phyloP scores from a whole-genome alignment of 2,888 invertebrate genomes.

The Leucophenga maculata region DNA sequence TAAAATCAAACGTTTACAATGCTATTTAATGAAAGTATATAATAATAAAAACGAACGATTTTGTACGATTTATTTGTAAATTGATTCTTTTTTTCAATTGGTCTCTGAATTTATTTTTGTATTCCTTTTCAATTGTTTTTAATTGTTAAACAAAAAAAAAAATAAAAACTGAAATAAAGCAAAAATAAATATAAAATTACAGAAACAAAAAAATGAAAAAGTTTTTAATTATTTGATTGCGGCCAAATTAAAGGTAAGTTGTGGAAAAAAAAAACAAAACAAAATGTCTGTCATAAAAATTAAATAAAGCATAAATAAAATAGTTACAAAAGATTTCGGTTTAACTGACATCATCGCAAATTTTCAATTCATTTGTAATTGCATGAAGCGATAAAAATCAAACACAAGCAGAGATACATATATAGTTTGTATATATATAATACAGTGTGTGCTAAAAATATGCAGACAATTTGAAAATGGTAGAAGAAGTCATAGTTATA shows the following conservation, averaged over 20 bases:
- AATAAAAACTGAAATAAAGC: conserved; percentile 42
- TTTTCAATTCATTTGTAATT: conserved; percentile 1
- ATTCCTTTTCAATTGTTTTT: background rate
- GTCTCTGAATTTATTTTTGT: background rate
- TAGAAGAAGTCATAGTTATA: too few relatives aligned
- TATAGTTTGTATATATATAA: conserved; percentile 34
- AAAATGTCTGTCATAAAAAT: conserved; percentile 20
- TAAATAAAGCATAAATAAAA: conserved; percentile 23
- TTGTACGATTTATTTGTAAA: background rate
- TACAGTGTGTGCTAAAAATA: background rate
- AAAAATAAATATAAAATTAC: conserved; percentile 18
- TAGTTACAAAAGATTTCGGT: conserved; percentile 21
- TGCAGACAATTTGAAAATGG: too few relatives aligned
- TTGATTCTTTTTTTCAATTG: background rate
- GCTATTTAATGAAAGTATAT: background rate
- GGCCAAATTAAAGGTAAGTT: conserved; percentile 24
- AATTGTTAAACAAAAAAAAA: conserved; percentile 34
- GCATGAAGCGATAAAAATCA: conserved; percentile 22
- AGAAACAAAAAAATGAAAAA: conserved; percentile 7
- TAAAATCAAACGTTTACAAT: background rate
- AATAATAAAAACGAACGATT: too few relatives aligned
- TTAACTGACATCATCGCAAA: conserved; percentile 5
- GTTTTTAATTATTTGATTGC: conserved; percentile 21
- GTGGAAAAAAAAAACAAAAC: conserved; percentile 12
- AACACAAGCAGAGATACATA: conserved; percentile 39